A percentile compares a stretch with the other conserved stretches of the same genome.
These are phyloP conservation scores for Semaprochilodus insignis DNA, from an alignment of 2,797 vertebrate genomes.

Conservation along the genomic window DNA sequence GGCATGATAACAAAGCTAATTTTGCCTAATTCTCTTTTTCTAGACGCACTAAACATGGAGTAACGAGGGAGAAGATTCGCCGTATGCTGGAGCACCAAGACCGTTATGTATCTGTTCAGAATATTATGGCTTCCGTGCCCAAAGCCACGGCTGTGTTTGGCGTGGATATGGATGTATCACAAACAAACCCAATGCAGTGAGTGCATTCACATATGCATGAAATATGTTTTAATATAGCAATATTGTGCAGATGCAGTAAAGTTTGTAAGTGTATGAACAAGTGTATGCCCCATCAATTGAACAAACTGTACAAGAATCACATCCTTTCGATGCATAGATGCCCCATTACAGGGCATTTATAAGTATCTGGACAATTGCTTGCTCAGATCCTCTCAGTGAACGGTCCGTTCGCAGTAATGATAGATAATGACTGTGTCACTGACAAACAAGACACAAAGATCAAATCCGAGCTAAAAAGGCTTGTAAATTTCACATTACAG, in stretches of 20 bases:
- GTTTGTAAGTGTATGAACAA: no score
- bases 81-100: slow-evolving; percentile 91
- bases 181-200: slow-evolving; percentile 74
- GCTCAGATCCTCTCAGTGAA: no score
- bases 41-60: slow-evolving; percentile 88
- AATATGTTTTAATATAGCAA: background rate
- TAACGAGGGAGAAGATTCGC: slow-evolving; percentile 90
- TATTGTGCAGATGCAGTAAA: background rate
- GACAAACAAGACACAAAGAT: no score
- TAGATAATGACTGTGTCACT: no score
- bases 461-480: no score
- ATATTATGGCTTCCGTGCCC: slow-evolving; percentile 84
- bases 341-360: no score
- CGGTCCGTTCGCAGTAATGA: no score
- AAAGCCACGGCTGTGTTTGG: slow-evolving; percentile 36
- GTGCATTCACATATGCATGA: slow-evolving; percentile 57
- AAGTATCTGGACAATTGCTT: no score
- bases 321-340: no score
- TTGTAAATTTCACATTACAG: no score
- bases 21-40: background rate
- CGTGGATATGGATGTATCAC: slow-evolving; percentile 76
- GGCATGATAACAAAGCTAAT: background rate
- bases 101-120: slow-evolving; percentile 83
- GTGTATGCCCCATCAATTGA: no score
- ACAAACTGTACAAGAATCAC: no score